A percentile compares a stretch with the other conserved stretches of the same genome.
These are phyloP conservation scores for Herpetotheres cachinnans DNA, from an alignment of 2,113 vertebrate genomes.

Conservation along the genomic window DNA sequence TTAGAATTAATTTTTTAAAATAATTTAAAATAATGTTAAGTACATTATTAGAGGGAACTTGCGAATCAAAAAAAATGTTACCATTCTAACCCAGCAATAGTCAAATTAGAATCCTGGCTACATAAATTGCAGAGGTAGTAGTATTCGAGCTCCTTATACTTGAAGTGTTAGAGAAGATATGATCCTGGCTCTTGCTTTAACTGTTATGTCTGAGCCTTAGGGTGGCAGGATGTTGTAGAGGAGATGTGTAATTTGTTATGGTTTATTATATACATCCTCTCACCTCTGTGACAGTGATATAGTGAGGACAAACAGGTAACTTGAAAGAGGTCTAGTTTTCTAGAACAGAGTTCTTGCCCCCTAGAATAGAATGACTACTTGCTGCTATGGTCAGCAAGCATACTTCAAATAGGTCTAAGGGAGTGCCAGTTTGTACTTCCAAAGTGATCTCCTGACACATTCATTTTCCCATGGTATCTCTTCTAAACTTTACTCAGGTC, in stretches of 20 bases:
- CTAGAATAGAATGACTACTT: neutral
- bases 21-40: neutral
- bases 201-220: neutral
- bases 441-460: neutral
- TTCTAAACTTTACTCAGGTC: neutral
- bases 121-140: neutral
- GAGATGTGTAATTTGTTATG: neutral
- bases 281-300: neutral
- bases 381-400: neutral
- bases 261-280: neutral
- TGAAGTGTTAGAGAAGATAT: neutral
- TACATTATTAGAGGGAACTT: neutral
- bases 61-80: neutral
- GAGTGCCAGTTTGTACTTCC: neutral
- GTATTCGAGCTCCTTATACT: neutral
- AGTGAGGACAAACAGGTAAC: neutral
- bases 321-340: neutral
- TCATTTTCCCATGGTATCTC: neutral
- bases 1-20: neutral
- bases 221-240: fast-evolving
- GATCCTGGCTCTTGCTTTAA: neutral
- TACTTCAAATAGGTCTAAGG: neutral
- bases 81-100: neutral
- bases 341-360: neutral
- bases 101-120: neutral